Evolutionary conservation across 2,797 vertebrate species (phyloP).

Genomic region (Manis javanica): DNA sequence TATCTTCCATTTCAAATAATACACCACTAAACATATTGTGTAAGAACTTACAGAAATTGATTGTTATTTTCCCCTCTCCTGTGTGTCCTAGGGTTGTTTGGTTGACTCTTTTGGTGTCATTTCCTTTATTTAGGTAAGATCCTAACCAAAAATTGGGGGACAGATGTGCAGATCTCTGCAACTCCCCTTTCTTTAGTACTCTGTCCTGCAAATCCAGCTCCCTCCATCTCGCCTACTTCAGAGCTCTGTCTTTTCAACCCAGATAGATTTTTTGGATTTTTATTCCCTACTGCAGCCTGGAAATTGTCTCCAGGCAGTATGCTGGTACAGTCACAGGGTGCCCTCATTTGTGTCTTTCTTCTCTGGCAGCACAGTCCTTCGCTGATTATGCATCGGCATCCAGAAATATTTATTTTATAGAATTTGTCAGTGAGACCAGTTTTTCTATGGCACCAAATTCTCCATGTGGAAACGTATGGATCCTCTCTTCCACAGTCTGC

Average conservation of each 20-base stretch:
- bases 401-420: background rate
- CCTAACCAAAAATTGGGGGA: background rate
- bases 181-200: too few species aligned
- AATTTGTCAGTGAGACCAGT: background rate
- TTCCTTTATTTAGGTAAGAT: background rate
- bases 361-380: background rate
- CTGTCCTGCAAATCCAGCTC: background rate
- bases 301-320: background rate
- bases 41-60: background rate
- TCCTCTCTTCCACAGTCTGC: background rate
- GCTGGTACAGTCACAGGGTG: background rate
- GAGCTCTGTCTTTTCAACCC: background rate
- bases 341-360: background rate
- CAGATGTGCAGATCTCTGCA: fast-evolving
- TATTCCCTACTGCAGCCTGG: background rate
- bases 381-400: background rate
- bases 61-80: background rate
- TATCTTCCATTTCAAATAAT: background rate
- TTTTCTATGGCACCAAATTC: background rate
- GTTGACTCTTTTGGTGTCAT: background rate
- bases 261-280: background rate
- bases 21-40: fast-evolving
- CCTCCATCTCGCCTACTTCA: background rate
- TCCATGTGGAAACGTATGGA: fast-evolving
- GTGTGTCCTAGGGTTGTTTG: background rate